Percentiles rank a stretch among this genome's conserved stretches.
These are phyloP conservation scores for Tachuris rubrigastra DNA, from an alignment of 2,113 vertebrate species.

Conservation along the genomic window DNA sequence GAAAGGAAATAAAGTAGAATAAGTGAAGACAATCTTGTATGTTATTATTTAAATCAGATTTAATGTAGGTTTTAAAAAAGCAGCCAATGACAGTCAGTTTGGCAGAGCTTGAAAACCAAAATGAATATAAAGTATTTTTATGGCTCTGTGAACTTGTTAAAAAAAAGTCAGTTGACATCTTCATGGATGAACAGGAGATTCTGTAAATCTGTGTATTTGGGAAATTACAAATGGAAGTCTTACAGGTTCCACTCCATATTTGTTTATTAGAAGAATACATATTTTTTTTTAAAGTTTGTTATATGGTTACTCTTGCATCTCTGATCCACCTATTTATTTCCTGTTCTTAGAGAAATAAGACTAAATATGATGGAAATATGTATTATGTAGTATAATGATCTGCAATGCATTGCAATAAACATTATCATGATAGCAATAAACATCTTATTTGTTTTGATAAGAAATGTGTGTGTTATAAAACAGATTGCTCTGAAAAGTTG, in stretches of 20 bases:
- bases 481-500: not conserved
- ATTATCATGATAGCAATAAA: not conserved
- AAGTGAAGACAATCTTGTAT: not conserved
- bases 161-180: not conserved
- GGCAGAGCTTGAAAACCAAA: not conserved
- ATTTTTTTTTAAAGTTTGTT: not conserved
- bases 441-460: not conserved
- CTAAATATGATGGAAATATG: not conserved
- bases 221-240: not conserved
- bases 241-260: not conserved
- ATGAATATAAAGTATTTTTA: not conserved
- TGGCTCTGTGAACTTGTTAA: not conserved
- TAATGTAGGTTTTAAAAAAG: not conserved
- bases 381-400: not conserved
- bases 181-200: not conserved
- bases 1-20: not conserved
- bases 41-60: not conserved
- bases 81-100: not conserved
- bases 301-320: not conserved
- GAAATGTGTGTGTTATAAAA: not conserved
- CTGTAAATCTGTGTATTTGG: not conserved
- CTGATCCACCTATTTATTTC: not conserved
- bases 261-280: not conserved
- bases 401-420: not conserved
- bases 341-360: not conserved